A percentile compares a stretch with the other conserved stretches of the same genome.
These are phyloP conservation scores for Phorcus lineatus DNA, from an alignment of 2,888 invertebrate species.

Conservation along the genomic window DNA sequence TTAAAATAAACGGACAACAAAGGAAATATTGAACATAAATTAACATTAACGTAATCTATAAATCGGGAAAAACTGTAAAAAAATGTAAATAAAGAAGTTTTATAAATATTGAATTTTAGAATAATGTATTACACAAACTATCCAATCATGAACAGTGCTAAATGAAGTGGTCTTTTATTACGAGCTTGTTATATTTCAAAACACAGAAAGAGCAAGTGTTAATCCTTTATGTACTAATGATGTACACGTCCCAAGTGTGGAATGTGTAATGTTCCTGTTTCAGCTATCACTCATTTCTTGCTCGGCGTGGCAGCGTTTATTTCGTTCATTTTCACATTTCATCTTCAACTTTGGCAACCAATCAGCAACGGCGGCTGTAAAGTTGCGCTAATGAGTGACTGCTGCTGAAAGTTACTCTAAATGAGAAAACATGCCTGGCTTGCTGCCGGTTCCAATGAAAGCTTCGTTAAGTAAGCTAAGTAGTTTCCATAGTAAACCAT, in stretches of 20 bases:
- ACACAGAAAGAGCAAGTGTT: too few species aligned
- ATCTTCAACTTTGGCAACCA: slow-evolving; percentile 1
- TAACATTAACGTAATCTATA: too few species aligned
- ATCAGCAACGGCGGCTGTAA: not conserved
- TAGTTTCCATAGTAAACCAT: slow-evolving; percentile 14
- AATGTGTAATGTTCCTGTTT: not conserved
- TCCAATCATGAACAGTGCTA: too few species aligned
- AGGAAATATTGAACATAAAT: too few species aligned
- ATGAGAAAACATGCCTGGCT: slow-evolving; percentile 9
- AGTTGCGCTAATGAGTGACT: not conserved
- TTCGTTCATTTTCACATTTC: slow-evolving; percentile 4
- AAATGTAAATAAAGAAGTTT: too few species aligned
- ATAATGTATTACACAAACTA: too few species aligned
- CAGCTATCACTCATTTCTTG: slow-evolving; percentile 3
- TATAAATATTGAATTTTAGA: too few species aligned
- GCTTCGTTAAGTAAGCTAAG: slow-evolving; percentile 13
- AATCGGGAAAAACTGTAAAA: too few species aligned
- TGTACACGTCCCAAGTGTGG: not conserved
- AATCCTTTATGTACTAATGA: too few species aligned
- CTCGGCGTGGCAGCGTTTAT: not conserved
- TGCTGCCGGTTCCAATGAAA: slow-evolving; percentile 9
- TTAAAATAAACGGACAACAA: too few species aligned
- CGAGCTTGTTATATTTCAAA: too few species aligned
- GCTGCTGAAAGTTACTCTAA: not conserved
- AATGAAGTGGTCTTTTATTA: too few species aligned